Conservation (phyloP, 2,888 invertebrate genomes). For the Hydroisotoma schaefferi region DNA sequence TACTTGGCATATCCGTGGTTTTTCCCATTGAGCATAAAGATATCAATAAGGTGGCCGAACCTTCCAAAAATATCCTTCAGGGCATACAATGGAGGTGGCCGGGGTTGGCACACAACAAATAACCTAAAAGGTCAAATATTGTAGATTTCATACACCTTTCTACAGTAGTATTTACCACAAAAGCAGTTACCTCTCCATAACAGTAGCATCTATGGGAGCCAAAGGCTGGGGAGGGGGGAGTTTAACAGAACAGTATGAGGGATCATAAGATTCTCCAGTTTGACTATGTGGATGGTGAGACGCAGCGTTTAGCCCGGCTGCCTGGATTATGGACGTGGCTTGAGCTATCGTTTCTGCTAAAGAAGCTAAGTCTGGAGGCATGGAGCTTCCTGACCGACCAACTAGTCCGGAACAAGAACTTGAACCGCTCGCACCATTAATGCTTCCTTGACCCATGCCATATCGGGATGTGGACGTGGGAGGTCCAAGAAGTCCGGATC, state of each 20-base stretch:
- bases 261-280: conserved; percentile 51
- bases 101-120: conserved; percentile 59
- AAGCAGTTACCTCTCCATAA: conserved; percentile 52
- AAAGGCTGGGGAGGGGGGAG: conserved; percentile 66
- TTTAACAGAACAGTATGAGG: conserved; percentile 59
- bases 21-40: conserved; percentile 81
- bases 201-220: conserved; percentile 53
- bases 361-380: conserved; percentile 59
- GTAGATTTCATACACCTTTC: not conserved
- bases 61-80: conserved; percentile 84
- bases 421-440: not conserved
- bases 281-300: conserved; percentile 37
- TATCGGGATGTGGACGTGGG: not conserved
- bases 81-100: conserved; percentile 70
- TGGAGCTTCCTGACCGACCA: conserved; percentile 31
- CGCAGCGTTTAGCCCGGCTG: conserved; percentile 54
- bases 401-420: conserved; percentile 11
- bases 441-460: not conserved
- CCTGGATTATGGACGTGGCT: conserved; percentile 70
- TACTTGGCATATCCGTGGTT: conserved; percentile 92
- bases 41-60: conserved; percentile 85
- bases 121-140: conserved; percentile 49
- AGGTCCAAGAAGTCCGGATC: conserved; percentile 7
- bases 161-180: too few relatives aligned
- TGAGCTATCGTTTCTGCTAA: conserved; percentile 73